Percentiles rank a stretch among this genome's conserved stretches.
Evolutionary conservation across 2,888 invertebrate species (phyloP).

Genomic region (Ophion ellenae): DNA sequence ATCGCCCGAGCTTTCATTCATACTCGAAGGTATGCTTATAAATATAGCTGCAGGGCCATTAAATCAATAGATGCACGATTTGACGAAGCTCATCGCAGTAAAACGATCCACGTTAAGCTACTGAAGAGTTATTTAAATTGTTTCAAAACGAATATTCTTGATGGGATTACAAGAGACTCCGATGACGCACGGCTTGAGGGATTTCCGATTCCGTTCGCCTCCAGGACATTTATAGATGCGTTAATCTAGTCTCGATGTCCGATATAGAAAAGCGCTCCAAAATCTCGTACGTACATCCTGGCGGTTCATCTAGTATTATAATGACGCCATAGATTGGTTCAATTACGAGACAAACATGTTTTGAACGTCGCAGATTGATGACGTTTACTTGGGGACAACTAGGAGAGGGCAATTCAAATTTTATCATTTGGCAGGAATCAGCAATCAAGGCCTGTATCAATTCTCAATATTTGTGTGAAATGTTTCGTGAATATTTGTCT

Average conservation of each 20-base stretch:
- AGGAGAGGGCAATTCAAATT: too few relatives aligned
- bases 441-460: too few relatives aligned
- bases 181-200: constrained; percentile 50
- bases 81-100: constrained; percentile 21
- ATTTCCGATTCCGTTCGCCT: constrained; percentile 54
- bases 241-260: constrained; percentile 58
- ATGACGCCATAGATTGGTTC: too few relatives aligned
- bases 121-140: constrained; percentile 58
- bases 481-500: too few relatives aligned
- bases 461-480: too few relatives aligned
- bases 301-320: neutral
- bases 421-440: too few relatives aligned
- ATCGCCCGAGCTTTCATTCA: constrained; percentile 13
- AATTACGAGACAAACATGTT: neutral
- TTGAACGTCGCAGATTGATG: neutral
- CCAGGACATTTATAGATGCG: constrained; percentile 37
- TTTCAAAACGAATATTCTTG: constrained; percentile 48
- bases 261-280: constrained; percentile 22
- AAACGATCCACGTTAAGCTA: constrained; percentile 39
- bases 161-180: constrained; percentile 47
- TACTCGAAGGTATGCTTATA: constrained; percentile 24
- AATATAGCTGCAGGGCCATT: constrained; percentile 39
- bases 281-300: constrained; percentile 8
- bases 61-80: constrained; percentile 42
- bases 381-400: too few relatives aligned